These are phyloP conservation scores for Cryptoblepharus egeriae DNA, from an alignment of 2,797 vertebrate genomes.

Conservation along the genomic window DNA sequence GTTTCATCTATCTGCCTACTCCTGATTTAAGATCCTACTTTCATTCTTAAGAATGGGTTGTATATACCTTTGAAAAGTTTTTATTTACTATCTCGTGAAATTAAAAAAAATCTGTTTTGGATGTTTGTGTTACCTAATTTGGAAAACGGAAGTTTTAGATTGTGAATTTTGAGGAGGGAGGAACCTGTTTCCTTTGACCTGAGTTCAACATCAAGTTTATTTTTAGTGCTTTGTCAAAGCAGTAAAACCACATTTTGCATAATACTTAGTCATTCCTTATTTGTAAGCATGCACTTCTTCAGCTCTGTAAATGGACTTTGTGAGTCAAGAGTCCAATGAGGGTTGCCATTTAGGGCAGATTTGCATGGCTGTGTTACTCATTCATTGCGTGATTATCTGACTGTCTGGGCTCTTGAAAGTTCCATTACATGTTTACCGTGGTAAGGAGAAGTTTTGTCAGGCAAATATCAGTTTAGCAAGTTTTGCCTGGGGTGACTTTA, in stretches of 20 bases:
- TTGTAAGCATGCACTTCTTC: neutral
- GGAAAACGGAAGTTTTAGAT: neutral
- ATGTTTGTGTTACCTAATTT: neutral
- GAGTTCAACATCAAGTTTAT: neutral
- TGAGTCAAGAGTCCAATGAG: neutral
- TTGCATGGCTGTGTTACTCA: neutral
- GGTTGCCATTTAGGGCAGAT: neutral
- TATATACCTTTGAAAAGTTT: neutral
- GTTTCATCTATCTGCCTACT: no score
- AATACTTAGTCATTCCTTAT: neutral
- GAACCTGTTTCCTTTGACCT: neutral
- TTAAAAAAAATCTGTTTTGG: neutral
- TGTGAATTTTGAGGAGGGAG: neutral
- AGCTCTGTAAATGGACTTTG: neutral
- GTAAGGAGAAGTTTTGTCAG: neutral
- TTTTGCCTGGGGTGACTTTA: slow-evolving; percentile 2
- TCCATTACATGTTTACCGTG: neutral
- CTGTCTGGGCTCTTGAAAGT: neutral
- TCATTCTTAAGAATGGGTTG: neutral
- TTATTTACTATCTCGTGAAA: neutral
- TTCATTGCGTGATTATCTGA: neutral
- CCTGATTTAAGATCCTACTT: neutral
- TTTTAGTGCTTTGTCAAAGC: neutral
- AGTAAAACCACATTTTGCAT: no score
- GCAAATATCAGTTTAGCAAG: neutral